Conservation (phyloP, 2,888 invertebrate genomes). For the Tenthredo amoena region DNA sequence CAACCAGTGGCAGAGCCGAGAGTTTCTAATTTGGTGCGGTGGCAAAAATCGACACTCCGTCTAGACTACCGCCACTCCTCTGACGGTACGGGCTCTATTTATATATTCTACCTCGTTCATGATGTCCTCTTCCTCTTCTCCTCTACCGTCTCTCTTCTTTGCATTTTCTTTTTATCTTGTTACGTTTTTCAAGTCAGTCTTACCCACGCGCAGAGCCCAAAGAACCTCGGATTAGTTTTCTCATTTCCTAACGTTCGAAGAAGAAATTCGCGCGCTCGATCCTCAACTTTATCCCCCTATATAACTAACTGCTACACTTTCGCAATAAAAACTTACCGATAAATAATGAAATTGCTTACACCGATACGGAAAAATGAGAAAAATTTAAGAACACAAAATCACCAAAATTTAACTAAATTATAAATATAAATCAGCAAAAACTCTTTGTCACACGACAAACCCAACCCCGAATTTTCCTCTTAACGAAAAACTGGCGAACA, state of each 20-base stretch:
- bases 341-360: constrained; percentile 29
- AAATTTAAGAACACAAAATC: background rate
- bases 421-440: constrained; percentile 22
- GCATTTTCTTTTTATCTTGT: constrained; percentile 44
- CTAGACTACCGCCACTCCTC: constrained; percentile 67
- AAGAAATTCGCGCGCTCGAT: background rate
- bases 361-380: background rate
- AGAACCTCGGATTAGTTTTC: constrained; percentile 38
- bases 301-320: constrained; percentile 31
- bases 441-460: background rate
- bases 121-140: constrained; percentile 63
- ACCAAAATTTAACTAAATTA: background rate
- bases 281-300: background rate
- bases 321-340: background rate
- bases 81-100: constrained; percentile 72
- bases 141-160: constrained; percentile 53
- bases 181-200: constrained; percentile 22
- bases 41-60: constrained; percentile 74
- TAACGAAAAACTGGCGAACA: background rate
- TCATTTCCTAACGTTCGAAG: constrained; percentile 12
- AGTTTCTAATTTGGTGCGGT: constrained; percentile 69
- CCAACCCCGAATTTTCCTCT: background rate
- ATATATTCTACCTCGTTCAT: constrained; percentile 72
- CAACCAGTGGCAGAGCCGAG: constrained; percentile 58
- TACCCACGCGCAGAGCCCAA: constrained; percentile 32